These are phyloP conservation scores for Xylocampa areola DNA, from an alignment of 2,888 invertebrate genomes.

Conservation along the genomic window DNA sequence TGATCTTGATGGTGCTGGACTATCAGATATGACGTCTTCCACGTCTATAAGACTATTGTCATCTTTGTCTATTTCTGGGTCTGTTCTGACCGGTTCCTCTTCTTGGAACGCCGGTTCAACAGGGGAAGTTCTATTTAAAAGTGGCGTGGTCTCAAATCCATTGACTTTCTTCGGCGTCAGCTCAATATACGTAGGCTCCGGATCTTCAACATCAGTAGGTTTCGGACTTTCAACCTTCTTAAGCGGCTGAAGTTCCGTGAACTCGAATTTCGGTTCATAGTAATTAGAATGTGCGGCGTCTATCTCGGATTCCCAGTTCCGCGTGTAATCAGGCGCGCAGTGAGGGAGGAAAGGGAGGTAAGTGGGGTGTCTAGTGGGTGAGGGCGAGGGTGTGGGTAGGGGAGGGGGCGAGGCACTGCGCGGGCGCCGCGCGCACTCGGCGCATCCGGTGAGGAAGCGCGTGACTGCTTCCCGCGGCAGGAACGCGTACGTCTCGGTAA, in stretches of 20 bases:
- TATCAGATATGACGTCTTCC: constrained; percentile 83
- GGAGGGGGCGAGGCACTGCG: constrained; percentile 91
- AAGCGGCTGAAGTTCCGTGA: constrained; percentile 81
- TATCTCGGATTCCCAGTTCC: constrained; percentile 88
- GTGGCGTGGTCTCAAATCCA: constrained; percentile 70
- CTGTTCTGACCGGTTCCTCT: constrained; percentile 82
- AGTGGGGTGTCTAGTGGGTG: constrained; percentile 83
- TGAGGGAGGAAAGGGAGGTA: constrained; percentile 84
- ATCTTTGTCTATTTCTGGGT: constrained; percentile 86
- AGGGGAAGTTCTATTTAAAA: constrained; percentile 75
- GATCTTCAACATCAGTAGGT: constrained; percentile 74
- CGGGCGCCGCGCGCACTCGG: constrained; percentile 96
- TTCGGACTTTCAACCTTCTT: constrained; percentile 86
- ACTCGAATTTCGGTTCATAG: constrained; percentile 84
- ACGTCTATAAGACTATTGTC: constrained; percentile 85
- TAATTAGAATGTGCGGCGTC: constrained; percentile 86
- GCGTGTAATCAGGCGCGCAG: constrained; percentile 83
- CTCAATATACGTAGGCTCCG: constrained; percentile 85
- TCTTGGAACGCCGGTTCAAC: constrained; percentile 82
- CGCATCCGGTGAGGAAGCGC: constrained; percentile 97
- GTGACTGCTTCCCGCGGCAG: constrained; percentile 98
- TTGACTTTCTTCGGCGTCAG: constrained; percentile 81
- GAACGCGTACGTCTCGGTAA: constrained; percentile 98
- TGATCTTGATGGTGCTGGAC: constrained; percentile 66
- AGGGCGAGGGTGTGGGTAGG: constrained; percentile 86